phyloP scores from a whole-genome alignment of 2,113 vertebrate genomes.

The Odontophorus gujanensis region DNA sequence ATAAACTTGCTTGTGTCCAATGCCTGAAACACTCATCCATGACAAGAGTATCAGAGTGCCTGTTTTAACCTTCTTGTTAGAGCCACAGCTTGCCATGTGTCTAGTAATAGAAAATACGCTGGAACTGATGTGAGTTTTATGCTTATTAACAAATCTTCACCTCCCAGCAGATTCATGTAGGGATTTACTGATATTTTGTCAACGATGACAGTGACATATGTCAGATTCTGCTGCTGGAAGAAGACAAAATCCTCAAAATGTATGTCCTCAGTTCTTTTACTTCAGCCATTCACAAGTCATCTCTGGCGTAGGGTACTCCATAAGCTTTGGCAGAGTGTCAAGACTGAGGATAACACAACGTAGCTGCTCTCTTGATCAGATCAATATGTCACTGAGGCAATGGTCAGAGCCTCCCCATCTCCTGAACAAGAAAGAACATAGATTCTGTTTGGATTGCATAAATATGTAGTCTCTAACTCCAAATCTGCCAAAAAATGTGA shows the following conservation, averaged over 20 bases:
- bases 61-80: background rate
- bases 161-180: background rate
- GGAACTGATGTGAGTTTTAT: background rate
- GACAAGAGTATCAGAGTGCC: background rate
- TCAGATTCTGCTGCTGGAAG: constrained; percentile 17
- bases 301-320: background rate
- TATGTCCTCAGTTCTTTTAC: background rate
- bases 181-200: background rate
- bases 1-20: background rate
- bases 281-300: background rate
- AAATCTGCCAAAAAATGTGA: background rate
- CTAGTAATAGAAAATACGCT: background rate
- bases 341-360: background rate
- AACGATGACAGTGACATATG: background rate
- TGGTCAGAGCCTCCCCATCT: background rate
- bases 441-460: constrained; percentile 1
- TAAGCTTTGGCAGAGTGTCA: constrained; percentile 7
- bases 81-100: background rate
- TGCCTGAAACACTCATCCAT: background rate
- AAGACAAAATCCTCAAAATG: background rate
- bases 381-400: background rate
- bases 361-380: background rate
- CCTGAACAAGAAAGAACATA: background rate
- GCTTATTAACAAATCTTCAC: background rate
- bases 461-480: background rate